These are phyloP conservation scores for Ephydatia muelleri DNA, from an alignment of 37 sponge, comb jelly and placozoan genomes.

Conservation along the genomic window DNA sequence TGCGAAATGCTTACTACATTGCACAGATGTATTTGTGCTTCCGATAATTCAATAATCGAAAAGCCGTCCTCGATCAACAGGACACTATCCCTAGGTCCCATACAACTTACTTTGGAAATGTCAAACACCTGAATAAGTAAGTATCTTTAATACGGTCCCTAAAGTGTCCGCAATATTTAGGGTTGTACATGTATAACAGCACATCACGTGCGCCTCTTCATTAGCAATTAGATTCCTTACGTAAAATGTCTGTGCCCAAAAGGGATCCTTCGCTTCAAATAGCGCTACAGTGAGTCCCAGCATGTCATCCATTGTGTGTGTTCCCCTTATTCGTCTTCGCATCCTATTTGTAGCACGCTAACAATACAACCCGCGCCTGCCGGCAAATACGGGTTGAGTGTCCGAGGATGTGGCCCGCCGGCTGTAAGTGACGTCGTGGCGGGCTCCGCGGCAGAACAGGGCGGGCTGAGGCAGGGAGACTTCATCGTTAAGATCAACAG, in stretches of 20 bases:
- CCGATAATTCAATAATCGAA: too few relatives aligned
- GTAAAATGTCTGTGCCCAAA: background rate
- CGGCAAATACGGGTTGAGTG: slow-evolving; percentile 42
- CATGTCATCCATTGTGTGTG: background rate
- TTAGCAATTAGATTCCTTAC: too few relatives aligned
- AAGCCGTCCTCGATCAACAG: too few relatives aligned
- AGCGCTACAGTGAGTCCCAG: background rate
- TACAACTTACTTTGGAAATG: too few relatives aligned
- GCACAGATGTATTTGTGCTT: too few relatives aligned
- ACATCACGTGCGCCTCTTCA: too few relatives aligned
- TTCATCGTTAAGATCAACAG: slow-evolving; percentile 52
- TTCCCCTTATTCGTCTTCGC: background rate
- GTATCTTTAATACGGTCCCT: too few relatives aligned
- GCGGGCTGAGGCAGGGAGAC: slow-evolving; percentile 55
- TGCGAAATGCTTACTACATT: too few relatives aligned
- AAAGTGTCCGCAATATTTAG: too few relatives aligned
- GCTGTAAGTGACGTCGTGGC: slow-evolving; percentile 17
- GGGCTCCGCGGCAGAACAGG: slow-evolving; percentile 39
- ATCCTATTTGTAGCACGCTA: slow-evolving; percentile 13
- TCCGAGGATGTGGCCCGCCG: slow-evolving; percentile 36
- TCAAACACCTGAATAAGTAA: too few relatives aligned
- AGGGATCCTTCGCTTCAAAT: background rate
- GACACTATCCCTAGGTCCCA: too few relatives aligned
- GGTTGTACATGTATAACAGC: too few relatives aligned
- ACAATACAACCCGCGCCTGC: background rate